These are phyloP conservation scores for Sphaerophoria rueppellii DNA, from an alignment of 2,888 invertebrate species.

Conservation along the genomic window DNA sequence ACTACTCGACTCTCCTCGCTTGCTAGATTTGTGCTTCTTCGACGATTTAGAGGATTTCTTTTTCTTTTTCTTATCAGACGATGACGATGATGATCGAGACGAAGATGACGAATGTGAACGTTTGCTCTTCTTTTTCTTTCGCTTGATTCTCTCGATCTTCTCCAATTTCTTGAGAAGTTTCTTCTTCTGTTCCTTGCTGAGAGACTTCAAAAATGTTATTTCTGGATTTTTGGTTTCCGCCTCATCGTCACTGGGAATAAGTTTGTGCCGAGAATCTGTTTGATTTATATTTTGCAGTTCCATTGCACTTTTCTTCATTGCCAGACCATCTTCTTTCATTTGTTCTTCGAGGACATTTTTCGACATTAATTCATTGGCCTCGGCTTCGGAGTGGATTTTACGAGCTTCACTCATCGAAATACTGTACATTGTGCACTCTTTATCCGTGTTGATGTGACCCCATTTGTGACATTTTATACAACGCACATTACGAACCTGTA, in stretches of 20 bases:
- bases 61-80: conserved; percentile 65
- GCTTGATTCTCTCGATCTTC: conserved; percentile 84
- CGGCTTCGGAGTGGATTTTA: conserved; percentile 85
- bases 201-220: conserved; percentile 90
- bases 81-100: neutral
- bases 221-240: conserved; percentile 84
- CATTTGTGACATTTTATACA: conserved; percentile 99
- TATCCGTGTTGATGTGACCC: conserved; percentile 93
- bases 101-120: conserved; percentile 38
- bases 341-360: conserved; percentile 91
- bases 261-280: conserved; percentile 83
- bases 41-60: conserved; percentile 71
- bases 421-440: conserved; percentile 97
- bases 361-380: conserved; percentile 86
- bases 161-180: conserved; percentile 92
- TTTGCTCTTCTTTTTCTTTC: conserved; percentile 78
- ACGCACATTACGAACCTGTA: conserved; percentile 97
- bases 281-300: conserved; percentile 84
- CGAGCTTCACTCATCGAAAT: conserved; percentile 92
- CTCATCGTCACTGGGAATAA: conserved; percentile 84
- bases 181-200: conserved; percentile 94
- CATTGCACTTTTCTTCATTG: conserved; percentile 90
- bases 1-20: conserved; percentile 30
- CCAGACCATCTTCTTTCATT: conserved; percentile 95
- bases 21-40: conserved; percentile 58